Conservation (phyloP, 2,888 invertebrate species). For the Tridacna crocea region DNA sequence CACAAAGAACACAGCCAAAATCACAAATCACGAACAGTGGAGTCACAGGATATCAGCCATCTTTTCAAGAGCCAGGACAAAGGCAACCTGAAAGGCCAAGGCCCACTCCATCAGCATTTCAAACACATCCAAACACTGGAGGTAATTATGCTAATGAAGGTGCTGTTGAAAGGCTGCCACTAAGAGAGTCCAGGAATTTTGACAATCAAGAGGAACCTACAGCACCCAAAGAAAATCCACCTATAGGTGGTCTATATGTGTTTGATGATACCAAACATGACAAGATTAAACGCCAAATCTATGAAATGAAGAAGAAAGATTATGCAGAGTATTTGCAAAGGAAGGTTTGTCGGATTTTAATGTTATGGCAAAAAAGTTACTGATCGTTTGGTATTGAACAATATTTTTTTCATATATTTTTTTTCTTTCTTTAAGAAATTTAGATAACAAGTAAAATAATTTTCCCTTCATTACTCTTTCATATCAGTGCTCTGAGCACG, state of each 20-base stretch:
- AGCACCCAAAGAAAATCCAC: not conserved
- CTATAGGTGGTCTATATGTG: slow-evolving; percentile 16
- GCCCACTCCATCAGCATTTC: slow-evolving; percentile 13
- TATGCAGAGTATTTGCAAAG: slow-evolving; percentile 4
- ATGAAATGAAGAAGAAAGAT: slow-evolving; percentile 13
- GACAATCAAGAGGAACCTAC: slow-evolving; percentile 8
- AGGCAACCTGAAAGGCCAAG: not conserved
- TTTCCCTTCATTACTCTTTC: no score
- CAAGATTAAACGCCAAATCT: not conserved
- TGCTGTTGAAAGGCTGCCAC: not conserved
- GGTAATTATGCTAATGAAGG: not conserved
- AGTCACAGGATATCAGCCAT: slow-evolving; percentile 1
- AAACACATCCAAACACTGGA: not conserved
- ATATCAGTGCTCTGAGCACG: no score
- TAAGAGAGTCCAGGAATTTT: slow-evolving; percentile 2
- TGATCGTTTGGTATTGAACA: not conserved
- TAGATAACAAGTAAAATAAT: no score
- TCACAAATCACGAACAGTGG: not conserved
- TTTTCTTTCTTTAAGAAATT: no score
- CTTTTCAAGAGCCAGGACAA: not conserved
- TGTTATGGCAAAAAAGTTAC: not conserved
- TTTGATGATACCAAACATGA: slow-evolving; percentile 23
- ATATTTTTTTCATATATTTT: not conserved
- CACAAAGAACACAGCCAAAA: not conserved
- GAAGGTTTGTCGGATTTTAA: slow-evolving; percentile 18